Evolutionary conservation across 1,140 invertebrate species (phyloP).

Genomic region (Drosophila athabasca): DNA sequence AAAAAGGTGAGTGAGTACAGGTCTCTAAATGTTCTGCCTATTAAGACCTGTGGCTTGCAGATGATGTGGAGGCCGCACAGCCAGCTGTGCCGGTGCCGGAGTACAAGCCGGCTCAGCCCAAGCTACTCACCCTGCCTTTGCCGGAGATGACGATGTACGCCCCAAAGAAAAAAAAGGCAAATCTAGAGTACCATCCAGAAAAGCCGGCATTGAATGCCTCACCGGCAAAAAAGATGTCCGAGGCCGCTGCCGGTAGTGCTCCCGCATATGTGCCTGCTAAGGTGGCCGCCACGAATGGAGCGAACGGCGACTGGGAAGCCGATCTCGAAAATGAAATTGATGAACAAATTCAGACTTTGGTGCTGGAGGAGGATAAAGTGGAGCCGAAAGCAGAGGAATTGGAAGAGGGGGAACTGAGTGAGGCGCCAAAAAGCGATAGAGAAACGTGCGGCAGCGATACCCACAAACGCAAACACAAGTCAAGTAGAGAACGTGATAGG

Average conservation of each 20-base stretch:
- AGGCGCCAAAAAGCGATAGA: constrained; percentile 5
- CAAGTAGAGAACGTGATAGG: constrained; percentile 38
- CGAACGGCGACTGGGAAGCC: constrained; percentile 24
- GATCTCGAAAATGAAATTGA: constrained; percentile 38
- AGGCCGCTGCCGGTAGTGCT: constrained; percentile 36
- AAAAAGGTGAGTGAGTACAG: constrained; percentile 86
- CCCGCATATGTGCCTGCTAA: constrained; percentile 84
- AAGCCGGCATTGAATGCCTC: constrained; percentile 78
- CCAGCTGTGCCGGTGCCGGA: constrained; percentile 43
- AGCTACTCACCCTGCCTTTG: constrained; percentile 67
- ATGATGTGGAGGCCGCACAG: constrained; percentile 55
- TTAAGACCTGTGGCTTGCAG: constrained; percentile 38
- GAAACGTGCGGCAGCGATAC: constrained; percentile 28
- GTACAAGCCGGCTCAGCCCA: constrained; percentile 67
- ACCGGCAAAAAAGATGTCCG: constrained; percentile 51
- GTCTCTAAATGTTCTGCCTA: background rate
- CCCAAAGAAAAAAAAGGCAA: constrained; percentile 58
- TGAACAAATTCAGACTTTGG: constrained; percentile 24
- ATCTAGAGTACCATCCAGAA: constrained; percentile 76
- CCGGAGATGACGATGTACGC: constrained; percentile 53
- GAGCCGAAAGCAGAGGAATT: background rate
- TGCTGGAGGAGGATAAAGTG: background rate
- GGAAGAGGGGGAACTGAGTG: background rate
- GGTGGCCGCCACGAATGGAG: constrained; percentile 29
- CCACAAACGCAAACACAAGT: constrained; percentile 45